Evolutionary conservation across 2,113 vertebrate genomes (phyloP).

Genomic region (Macaca nemestrina): DNA sequence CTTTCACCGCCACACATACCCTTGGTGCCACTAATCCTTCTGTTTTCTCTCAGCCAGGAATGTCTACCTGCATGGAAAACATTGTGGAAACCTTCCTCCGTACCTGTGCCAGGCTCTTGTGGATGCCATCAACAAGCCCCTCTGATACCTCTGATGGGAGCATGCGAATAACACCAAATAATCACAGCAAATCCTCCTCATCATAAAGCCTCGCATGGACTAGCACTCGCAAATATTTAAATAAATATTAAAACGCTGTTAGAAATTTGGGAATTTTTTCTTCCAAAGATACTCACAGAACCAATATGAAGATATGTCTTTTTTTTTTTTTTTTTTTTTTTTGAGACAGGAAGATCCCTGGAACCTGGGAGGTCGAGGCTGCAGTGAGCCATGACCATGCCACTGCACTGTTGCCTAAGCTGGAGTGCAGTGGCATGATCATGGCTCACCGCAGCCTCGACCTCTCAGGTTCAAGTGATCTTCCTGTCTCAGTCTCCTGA

Average conservation of each 20-base stretch:
- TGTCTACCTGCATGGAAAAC: background rate
- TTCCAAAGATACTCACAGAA: constrained; percentile 9
- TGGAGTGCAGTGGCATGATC: too few species aligned
- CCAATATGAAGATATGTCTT: background rate
- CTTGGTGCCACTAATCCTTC: background rate
- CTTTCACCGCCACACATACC: background rate
- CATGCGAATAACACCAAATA: background rate
- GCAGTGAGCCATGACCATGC: too few species aligned
- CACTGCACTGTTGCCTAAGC: too few species aligned
- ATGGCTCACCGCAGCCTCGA: too few species aligned
- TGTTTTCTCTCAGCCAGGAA: background rate
- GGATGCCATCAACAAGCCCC: background rate
- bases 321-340: too few species aligned
- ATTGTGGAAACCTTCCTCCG: background rate
- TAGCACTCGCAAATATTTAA: background rate
- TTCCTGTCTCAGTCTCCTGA: too few species aligned
- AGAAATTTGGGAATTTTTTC: background rate
- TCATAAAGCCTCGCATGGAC: background rate
- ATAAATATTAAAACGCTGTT: background rate
- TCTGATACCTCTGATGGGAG: background rate
- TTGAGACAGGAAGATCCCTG: too few species aligned
- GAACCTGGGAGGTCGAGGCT: too few species aligned
- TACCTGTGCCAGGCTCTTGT: background rate
- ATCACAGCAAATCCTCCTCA: background rate
- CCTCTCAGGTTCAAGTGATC: too few species aligned